These are phyloP conservation scores for Prionailurus bengalensis DNA, from an alignment of 2,113 vertebrate species.

Conservation along the genomic window DNA sequence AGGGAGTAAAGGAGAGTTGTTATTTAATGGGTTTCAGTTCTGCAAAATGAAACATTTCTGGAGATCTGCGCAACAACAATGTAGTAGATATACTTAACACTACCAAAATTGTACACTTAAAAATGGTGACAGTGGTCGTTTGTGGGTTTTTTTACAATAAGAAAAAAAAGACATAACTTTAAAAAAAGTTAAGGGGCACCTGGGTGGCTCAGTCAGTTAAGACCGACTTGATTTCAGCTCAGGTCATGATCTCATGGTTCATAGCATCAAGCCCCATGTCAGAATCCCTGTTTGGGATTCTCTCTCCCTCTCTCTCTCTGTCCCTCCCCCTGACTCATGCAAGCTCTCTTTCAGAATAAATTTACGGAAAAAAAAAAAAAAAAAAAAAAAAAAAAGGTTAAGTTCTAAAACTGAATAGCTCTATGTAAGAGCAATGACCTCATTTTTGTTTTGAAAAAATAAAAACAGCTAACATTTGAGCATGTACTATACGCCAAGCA, in stretches of 20 bases:
- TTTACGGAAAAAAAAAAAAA: background rate
- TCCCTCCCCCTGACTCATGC: too few species aligned
- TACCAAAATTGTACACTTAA: background rate
- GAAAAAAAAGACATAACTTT: background rate
- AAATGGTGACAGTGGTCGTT: background rate
- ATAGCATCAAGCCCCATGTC: too few species aligned
- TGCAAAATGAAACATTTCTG: background rate
- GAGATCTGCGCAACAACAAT: background rate
- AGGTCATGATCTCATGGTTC: too few species aligned
- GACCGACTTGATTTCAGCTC: too few species aligned
- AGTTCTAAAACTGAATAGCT: background rate
- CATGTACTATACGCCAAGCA: background rate
- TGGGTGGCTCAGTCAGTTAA: too few species aligned
- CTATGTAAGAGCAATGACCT: background rate
- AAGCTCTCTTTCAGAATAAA: background rate
- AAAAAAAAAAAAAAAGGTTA: background rate
- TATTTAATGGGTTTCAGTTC: background rate
- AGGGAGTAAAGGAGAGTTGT: background rate
- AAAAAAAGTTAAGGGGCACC: background rate
- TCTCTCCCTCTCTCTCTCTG: too few species aligned
- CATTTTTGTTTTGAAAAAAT: constrained; percentile 8
- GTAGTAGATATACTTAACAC: background rate
- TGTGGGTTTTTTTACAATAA: background rate
- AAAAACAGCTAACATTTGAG: background rate
- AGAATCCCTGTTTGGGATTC: too few species aligned